These are phyloP conservation scores for Phoxinus dragarum DNA, from an alignment of 2,797 vertebrate genomes.

Conservation along the genomic window DNA sequence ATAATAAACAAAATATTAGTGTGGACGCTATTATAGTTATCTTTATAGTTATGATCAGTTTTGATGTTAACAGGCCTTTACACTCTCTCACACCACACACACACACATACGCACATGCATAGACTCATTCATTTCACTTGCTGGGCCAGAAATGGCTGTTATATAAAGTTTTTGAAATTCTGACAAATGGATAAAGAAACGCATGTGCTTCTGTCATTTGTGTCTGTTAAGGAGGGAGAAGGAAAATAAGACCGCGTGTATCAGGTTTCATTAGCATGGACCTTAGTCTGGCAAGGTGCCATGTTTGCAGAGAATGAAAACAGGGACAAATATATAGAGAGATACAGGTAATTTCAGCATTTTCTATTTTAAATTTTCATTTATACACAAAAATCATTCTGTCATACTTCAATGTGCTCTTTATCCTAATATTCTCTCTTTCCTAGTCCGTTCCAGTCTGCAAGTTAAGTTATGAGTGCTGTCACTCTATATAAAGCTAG, in stretches of 20 bases:
- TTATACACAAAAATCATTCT: neutral
- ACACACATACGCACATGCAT: neutral
- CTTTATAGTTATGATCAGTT: neutral
- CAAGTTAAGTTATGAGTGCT: conserved; percentile 11
- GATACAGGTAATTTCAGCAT: conserved; percentile 2
- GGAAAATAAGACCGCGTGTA: neutral
- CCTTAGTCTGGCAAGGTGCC: neutral
- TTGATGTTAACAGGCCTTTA: neutral
- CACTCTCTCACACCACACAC: neutral
- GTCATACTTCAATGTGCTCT: neutral
- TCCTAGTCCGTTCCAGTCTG: neutral
- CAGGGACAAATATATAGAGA: neutral
- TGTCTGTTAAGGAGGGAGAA: conserved; percentile 7
- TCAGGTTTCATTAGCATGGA: conserved; percentile 13
- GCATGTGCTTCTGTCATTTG: neutral
- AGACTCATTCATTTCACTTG: neutral
- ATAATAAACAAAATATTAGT: neutral
- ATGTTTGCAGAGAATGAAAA: conserved; percentile 9
- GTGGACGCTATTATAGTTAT: neutral
- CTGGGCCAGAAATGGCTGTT: neutral
- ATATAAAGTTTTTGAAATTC: neutral
- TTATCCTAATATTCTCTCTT: neutral
- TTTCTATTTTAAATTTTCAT: neutral
- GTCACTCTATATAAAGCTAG: conserved; percentile 28
- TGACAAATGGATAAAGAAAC: conserved; percentile 6